These are phyloP conservation scores for Melanotaenia trifasciata DNA, from an alignment of 2,797 vertebrate species.

Conservation along the genomic window DNA sequence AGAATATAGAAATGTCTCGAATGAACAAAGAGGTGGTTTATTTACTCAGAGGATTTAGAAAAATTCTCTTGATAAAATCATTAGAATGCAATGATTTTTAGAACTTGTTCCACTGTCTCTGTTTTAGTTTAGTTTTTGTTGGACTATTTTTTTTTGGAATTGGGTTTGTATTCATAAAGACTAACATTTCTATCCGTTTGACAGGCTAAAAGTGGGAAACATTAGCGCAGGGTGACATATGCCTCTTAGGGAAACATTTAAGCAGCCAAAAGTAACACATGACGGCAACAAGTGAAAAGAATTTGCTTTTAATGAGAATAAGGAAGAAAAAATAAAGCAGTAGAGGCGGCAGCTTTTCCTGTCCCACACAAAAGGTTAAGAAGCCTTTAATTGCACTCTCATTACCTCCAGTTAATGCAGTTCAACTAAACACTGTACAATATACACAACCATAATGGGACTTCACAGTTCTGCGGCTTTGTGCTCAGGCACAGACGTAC, in stretches of 20 bases:
- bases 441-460: slow-evolving; percentile 27
- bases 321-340: slow-evolving; percentile 12
- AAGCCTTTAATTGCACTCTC: slow-evolving; percentile 57
- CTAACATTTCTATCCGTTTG: slow-evolving; percentile 16
- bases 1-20: not conserved
- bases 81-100: too few species aligned
- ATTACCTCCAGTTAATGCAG: slow-evolving; percentile 58
- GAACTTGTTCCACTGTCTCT: too few species aligned
- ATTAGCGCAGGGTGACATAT: slow-evolving; percentile 29
- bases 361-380: slow-evolving; percentile 52
- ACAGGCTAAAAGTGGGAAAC: slow-evolving; percentile 35
- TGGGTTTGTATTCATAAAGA: slow-evolving; percentile 51
- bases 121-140: too few species aligned
- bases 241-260: slow-evolving; percentile 46
- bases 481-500: slow-evolving; percentile 34
- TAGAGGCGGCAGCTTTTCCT: slow-evolving; percentile 33
- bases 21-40: too few species aligned
- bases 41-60: too few species aligned
- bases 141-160: too few species aligned
- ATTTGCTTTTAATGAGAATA: slow-evolving; percentile 13
- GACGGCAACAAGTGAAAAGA: slow-evolving; percentile 38
- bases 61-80: too few species aligned
- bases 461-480: slow-evolving; percentile 15
- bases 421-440: slow-evolving; percentile 49
- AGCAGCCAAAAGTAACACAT: slow-evolving; percentile 60